A percentile compares a stretch with the other conserved stretches of the same genome.
phyloP scores from a whole-genome alignment of 2,797 vertebrate genomes.

The Tokudaia tokunoshimensis region DNA sequence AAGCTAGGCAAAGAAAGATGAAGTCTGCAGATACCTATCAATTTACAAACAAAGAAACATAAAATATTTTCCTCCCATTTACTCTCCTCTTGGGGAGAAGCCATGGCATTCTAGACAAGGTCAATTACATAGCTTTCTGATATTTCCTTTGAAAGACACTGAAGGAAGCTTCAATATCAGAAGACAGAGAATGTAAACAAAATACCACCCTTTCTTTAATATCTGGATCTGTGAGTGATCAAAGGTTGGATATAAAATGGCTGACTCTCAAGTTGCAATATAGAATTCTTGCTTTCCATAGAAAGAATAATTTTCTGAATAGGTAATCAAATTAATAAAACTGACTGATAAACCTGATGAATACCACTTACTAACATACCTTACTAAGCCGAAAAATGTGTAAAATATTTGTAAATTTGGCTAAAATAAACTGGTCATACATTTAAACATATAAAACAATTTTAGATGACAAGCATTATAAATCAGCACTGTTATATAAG shows the following conservation, averaged over 20 bases:
- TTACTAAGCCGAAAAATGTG: not conserved
- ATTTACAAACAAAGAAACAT: slow-evolving; percentile 47
- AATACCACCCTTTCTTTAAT: not conserved
- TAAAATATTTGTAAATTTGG: not conserved
- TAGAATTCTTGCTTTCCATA: not conserved
- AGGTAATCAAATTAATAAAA: not conserved
- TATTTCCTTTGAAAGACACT: not conserved
- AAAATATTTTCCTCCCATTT: not conserved
- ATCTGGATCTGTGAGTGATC: not conserved
- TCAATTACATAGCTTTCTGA: not conserved
- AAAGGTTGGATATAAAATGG: not conserved
- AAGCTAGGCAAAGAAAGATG: not conserved
- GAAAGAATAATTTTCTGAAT: not conserved
- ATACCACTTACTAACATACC: not conserved
- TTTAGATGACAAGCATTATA: not conserved
- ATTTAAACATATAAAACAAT: not conserved
- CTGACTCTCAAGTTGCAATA: not conserved
- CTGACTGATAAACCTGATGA: not conserved
- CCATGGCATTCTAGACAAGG: not conserved
- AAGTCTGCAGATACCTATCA: not conserved
- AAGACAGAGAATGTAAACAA: not conserved
- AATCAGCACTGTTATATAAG: not conserved
- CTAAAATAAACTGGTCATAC: not conserved
- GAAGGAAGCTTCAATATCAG: not conserved
- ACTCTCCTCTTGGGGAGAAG: not conserved